phyloP scores from a whole-genome alignment of 2,113 vertebrate genomes.

The Prinia subflava region DNA sequence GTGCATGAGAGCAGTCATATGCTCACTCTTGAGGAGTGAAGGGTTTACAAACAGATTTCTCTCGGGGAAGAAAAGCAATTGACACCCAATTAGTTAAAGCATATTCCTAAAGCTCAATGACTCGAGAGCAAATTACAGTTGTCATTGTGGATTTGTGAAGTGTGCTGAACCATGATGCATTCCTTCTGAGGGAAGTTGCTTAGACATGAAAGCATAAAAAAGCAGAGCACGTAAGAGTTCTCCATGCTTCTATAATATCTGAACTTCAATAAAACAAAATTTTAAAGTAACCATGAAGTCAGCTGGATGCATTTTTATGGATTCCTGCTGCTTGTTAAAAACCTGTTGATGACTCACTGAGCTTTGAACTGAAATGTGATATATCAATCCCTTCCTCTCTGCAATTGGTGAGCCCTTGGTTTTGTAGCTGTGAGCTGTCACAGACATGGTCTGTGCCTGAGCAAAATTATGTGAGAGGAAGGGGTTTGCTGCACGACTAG shows the following conservation, averaged over 20 bases:
- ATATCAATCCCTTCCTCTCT: background rate
- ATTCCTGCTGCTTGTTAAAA: background rate
- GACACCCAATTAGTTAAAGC: conserved; percentile 63
- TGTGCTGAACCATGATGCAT: conserved; percentile 25
- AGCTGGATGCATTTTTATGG: background rate
- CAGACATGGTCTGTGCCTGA: background rate
- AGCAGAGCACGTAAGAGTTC: background rate
- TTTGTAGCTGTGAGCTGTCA: background rate
- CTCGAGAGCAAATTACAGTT: conserved; percentile 60
- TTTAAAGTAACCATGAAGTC: background rate
- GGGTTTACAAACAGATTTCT: conserved; percentile 57
- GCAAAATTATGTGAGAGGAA: background rate
- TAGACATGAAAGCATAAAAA: conserved; percentile 12
- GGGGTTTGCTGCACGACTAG: background rate
- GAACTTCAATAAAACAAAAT: background rate
- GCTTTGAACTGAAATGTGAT: background rate
- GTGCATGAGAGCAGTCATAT: background rate
- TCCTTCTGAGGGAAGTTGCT: conserved; percentile 12
- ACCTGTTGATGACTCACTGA: background rate
- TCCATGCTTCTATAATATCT: background rate
- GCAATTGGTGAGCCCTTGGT: background rate
- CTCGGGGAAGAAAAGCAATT: conserved; percentile 58
- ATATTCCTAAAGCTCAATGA: conserved; percentile 51
- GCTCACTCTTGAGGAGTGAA: conserved; percentile 25
- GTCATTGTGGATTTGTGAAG: conserved; percentile 51